Percentiles rank a stretch among this genome's conserved stretches.
Conservation (phyloP, 1,140 invertebrate genomes). For the Rhynchophorus ferrugineus region DNA sequence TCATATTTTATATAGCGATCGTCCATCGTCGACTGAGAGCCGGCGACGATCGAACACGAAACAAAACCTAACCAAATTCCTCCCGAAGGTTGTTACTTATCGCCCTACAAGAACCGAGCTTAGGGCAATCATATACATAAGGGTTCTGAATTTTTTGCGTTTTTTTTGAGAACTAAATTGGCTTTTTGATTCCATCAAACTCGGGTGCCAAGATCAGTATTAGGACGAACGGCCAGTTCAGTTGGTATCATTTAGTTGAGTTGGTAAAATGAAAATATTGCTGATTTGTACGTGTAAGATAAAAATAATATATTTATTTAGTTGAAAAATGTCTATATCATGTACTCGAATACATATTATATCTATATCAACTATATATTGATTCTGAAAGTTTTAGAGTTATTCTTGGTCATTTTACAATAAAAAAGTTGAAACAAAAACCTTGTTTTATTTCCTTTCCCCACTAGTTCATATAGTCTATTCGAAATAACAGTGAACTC, state of each 20-base stretch:
- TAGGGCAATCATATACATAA: conserved; percentile 14
- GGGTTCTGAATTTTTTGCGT: conserved; percentile 11
- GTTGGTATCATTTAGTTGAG: conserved; percentile 26
- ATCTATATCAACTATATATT: conserved; percentile 40
- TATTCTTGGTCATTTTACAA: conserved; percentile 44
- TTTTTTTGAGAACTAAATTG: conserved; percentile 6
- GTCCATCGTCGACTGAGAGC: too few relatives aligned
- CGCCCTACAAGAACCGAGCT: conserved; percentile 13
- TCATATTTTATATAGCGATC: neutral
- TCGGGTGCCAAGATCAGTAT: conserved; percentile 39
- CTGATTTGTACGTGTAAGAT: conserved; percentile 27
- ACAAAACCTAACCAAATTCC: too few relatives aligned
- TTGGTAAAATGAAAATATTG: conserved; percentile 23
- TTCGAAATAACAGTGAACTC: neutral
- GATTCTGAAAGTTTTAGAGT: conserved; percentile 41
- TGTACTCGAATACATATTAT: conserved; percentile 39
- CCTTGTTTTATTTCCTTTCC: conserved; percentile 6
- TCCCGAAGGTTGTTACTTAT: neutral
- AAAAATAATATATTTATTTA: conserved; percentile 28
- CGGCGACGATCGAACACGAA: too few relatives aligned
- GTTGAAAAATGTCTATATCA: conserved; percentile 36
- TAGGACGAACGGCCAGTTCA: conserved; percentile 38
- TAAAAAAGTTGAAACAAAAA: conserved; percentile 33
- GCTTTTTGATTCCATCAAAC: conserved; percentile 25
- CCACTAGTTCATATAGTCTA: too few relatives aligned